Conservation (phyloP, 2,797 vertebrate genomes). For the Pangasius macronema region DNA sequence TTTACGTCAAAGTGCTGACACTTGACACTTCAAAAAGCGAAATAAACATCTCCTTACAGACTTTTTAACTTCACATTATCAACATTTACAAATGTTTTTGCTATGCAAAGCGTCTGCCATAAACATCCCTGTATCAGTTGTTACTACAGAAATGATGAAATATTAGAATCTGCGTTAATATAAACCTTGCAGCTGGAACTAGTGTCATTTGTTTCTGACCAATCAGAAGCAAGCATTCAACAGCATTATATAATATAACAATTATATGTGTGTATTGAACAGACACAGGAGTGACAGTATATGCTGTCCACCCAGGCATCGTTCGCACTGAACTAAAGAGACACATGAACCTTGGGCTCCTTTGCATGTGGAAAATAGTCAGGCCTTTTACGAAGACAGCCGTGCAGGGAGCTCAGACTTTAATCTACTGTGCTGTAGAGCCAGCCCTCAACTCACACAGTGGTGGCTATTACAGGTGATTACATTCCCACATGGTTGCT, state of each 20-base stretch:
- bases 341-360: slow-evolving; percentile 60
- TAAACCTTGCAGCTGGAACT: neutral
- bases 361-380: slow-evolving; percentile 59
- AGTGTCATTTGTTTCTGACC: neutral
- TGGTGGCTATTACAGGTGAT: slow-evolving; percentile 67
- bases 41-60: neutral
- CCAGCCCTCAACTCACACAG: slow-evolving; percentile 56
- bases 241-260: neutral
- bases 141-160: neutral
- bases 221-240: neutral
- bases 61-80: neutral
- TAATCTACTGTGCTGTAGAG: slow-evolving; percentile 65
- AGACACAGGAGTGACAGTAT: slow-evolving; percentile 61
- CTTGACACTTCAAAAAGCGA: neutral
- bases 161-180: neutral
- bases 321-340: slow-evolving; percentile 65
- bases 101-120: neutral
- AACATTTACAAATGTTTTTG: neutral
- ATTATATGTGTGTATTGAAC: neutral
- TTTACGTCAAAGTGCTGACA: neutral
- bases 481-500: neutral
- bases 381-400: slow-evolving; percentile 64
- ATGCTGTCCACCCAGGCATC: slow-evolving; percentile 66
- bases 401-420: slow-evolving; percentile 63
- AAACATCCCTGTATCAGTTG: neutral